Percentiles rank a stretch among this genome's conserved stretches.
Evolutionary conservation across 1,140 invertebrate species (phyloP).

Genomic region (Caenorhabditis remanei): DNA sequence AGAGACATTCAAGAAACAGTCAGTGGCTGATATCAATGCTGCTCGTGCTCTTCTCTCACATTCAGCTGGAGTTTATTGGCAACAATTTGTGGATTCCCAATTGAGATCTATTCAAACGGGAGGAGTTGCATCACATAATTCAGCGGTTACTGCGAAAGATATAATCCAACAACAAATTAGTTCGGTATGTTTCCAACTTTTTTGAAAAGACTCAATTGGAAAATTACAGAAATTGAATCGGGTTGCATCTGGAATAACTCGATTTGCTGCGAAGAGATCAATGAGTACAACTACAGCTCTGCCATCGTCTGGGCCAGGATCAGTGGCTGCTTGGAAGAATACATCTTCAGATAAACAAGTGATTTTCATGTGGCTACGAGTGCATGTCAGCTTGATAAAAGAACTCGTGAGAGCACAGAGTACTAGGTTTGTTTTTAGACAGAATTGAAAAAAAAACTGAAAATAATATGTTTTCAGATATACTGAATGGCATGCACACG

Average conservation of each 20-base stretch:
- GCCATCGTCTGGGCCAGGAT: slow-evolving; percentile 25
- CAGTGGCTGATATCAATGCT: slow-evolving; percentile 82
- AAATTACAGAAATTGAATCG: slow-evolving; percentile 58
- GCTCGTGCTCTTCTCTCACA: slow-evolving; percentile 90
- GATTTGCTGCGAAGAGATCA: slow-evolving; percentile 56
- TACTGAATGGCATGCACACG: slow-evolving; percentile 75
- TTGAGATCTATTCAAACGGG: slow-evolving; percentile 77
- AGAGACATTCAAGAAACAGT: slow-evolving; percentile 84
- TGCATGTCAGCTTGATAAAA: slow-evolving; percentile 79
- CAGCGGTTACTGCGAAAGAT: slow-evolving; percentile 54
- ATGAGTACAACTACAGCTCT: slow-evolving; percentile 51
- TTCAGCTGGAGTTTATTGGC: slow-evolving; percentile 88
- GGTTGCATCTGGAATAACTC: slow-evolving; percentile 52
- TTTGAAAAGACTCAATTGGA: not conserved
- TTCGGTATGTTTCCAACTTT: slow-evolving; percentile 80
- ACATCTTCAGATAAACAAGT: slow-evolving; percentile 73
- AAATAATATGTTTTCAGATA: slow-evolving; percentile 74
- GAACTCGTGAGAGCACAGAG: slow-evolving; percentile 79
- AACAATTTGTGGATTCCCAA: slow-evolving; percentile 90
- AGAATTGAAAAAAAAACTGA: not conserved
- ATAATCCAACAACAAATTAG: slow-evolving; percentile 91
- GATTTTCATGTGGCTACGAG: slow-evolving; percentile 79
- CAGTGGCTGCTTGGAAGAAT: slow-evolving; percentile 54
- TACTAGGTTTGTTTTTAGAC: slow-evolving; percentile 47
- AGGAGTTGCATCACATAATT: not conserved